Base-by-base conservation (phyloP, 2,888 invertebrate species). In the Netelia fuscicornis region DNA sequence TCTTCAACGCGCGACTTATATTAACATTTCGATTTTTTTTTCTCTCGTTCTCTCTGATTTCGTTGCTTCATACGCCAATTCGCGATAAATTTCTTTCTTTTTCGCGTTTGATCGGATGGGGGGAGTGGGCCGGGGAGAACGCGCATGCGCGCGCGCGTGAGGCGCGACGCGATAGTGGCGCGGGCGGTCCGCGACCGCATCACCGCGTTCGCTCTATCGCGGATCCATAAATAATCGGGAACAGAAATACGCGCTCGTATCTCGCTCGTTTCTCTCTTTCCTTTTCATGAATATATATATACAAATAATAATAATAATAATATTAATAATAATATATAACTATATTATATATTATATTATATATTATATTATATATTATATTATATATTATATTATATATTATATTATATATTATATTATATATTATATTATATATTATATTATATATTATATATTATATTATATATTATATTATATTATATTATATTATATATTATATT, bases 191-290 rank as follows among this genome's bases (percentile, higher is more conserved):
- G 37, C 71, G 72, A 76, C 80, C 74, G 77, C 72, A 74, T 84
- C 44, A 42, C 74, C 70, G 52, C 48, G 71, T 83, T 82, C 80
- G 82, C 88, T 87, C 86, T 91, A 91, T 92, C 92, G 88, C 81
- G 85, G 83, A 88, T 89, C 88, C 90, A 88, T 91, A 91, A 92
- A 91, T 91, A 91, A 90, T 87, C 88, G 85, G 77, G 83, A 76
- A 87, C 90, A 92, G 89, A 92, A 91, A 91, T 92, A 91, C 90
- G 89, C 89, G 89, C 80, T 79, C 89, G 88, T 90, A 90, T 91
- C 91, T 87, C 85, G 72, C 77, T 70, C 75, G 58, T 74, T 25
- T 44, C 64, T 74, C 62, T 64, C 72, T 54, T n/a, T 23, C 44
- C 6, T 37, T 37, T 37, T 37, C 37, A 37, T 37, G 37, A 37